A percentile compares a stretch with the other conserved stretches of the same genome.
Conservation (phyloP, 2,797 vertebrate species). For the Falco columbarius region DNA sequence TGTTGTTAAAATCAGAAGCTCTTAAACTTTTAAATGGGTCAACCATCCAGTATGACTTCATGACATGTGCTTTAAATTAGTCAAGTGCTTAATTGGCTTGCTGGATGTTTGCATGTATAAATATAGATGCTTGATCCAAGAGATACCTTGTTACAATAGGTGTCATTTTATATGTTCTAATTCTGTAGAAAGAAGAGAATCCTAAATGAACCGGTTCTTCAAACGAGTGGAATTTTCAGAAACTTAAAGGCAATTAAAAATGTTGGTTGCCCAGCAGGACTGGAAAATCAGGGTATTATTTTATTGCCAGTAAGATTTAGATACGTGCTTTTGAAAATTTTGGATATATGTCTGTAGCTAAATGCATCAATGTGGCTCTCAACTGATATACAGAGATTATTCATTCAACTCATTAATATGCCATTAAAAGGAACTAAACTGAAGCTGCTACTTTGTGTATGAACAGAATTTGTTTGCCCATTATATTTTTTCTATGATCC, state of each 20-base stretch:
- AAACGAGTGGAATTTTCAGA: neutral
- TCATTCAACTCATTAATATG: neutral
- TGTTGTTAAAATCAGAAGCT: neutral
- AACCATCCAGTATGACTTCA: neutral
- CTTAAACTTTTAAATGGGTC: slow-evolving; percentile 48
- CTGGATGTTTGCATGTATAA: slow-evolving; percentile 33
- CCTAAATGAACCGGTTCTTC: neutral
- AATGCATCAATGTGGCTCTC: neutral
- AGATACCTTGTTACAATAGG: neutral
- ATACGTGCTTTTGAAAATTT: neutral
- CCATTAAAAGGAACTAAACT: neutral
- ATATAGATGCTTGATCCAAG: neutral
- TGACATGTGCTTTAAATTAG: slow-evolving; percentile 50
- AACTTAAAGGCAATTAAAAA: neutral
- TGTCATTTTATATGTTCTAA: neutral
- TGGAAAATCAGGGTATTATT: neutral
- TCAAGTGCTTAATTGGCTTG: slow-evolving; percentile 29
- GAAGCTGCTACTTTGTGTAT: neutral
- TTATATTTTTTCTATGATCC: neutral
- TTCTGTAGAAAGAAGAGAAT: neutral
- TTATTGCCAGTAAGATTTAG: neutral
- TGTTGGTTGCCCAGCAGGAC: neutral
- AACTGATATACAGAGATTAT: neutral
- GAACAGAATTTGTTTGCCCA: neutral
- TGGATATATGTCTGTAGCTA: neutral